Percentiles rank a stretch among this genome's conserved stretches.
Evolutionary conservation across 2,888 invertebrate species (phyloP).

Genomic region (Periphyllus acericola): DNA sequence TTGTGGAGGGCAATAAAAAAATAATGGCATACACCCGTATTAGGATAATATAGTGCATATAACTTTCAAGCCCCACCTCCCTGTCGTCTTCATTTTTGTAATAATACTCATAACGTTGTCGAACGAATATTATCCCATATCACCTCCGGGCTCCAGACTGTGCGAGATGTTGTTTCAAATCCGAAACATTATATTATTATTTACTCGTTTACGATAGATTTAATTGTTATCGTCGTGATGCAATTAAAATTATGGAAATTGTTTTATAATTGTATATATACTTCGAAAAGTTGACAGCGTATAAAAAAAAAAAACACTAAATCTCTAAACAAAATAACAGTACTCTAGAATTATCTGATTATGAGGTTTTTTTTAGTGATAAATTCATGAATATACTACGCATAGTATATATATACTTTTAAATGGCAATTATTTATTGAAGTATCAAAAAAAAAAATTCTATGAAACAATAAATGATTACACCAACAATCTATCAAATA

Average conservation of each 20-base stretch:
- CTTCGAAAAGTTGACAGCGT: background rate
- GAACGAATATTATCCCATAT: background rate
- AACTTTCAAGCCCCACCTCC: background rate
- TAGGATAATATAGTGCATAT: conserved; percentile 6
- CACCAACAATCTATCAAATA: too few relatives aligned
- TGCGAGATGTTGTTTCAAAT: background rate
- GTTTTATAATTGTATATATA: conserved; percentile 31
- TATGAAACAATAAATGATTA: background rate
- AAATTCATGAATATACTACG: background rate
- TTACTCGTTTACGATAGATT: conserved; percentile 1
- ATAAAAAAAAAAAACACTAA: conserved; percentile 22
- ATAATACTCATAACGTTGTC: background rate
- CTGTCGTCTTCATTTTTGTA: background rate
- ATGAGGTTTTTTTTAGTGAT: background rate
- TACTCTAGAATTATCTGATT: conserved; percentile 36
- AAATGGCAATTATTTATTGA: background rate
- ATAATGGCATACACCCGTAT: conserved; percentile 16
- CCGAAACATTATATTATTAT: background rate
- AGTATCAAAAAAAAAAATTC: background rate
- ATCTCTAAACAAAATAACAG: conserved; percentile 8
- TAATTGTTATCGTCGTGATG: background rate
- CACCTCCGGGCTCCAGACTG: background rate
- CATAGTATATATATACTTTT: background rate
- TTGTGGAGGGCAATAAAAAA: conserved; percentile 12
- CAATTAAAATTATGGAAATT: conserved; percentile 19